Base-by-base conservation (phyloP, 2,113 vertebrate species). In the Tylochromis polylepis region DNA sequence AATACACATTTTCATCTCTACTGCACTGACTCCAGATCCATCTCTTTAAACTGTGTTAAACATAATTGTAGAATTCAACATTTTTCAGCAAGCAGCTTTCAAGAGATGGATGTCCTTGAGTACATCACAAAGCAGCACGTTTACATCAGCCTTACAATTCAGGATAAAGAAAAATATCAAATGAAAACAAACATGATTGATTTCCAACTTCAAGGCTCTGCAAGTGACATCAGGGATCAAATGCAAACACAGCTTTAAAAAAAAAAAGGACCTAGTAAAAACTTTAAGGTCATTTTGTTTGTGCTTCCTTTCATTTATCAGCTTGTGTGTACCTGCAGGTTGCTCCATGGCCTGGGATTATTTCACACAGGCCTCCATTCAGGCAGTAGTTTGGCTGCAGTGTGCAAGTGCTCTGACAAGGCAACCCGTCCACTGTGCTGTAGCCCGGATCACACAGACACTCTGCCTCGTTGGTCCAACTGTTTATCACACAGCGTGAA, bases 401-500 rank as follows among this genome's bases (percentile, higher is more conserved):
- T 46, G 91, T 89, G 4, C 97, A 97, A 55, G 97, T 91, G 93
- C 97, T 98, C 84, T 92, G 96, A 65, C 98, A 99, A 36, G 95
- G 97, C 43, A 90, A 67, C 4, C 94, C 96, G 0, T 95, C 93
- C 89, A 81, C 94, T 38, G 90, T 95, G 83, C 84, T 90, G 2
- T 96, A 97, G 16, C 97, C 97, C 0, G 97, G 95, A 51, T 96
- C 96, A 10, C 99, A 99, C n/a, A 95, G 89, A 90, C 99, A 99
- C 90, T 97, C 96, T 0, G 97, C 97, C 89, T 98, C 97, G 0
- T 90, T 62, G 0, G 96, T 98, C 96, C 94, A 87, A 57, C 96
- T 92, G 24, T 98, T 97, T 34, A 90, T 94, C 53, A 97, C 27
- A 51, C 99, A 99, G 81, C 95, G 96, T 0, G 98, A 97, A 88